Percentiles rank a stretch among this genome's conserved stretches.
Evolutionary conservation across 2,113 vertebrate genomes (phyloP).

Genomic region (Dicentrarchus labrax): DNA sequence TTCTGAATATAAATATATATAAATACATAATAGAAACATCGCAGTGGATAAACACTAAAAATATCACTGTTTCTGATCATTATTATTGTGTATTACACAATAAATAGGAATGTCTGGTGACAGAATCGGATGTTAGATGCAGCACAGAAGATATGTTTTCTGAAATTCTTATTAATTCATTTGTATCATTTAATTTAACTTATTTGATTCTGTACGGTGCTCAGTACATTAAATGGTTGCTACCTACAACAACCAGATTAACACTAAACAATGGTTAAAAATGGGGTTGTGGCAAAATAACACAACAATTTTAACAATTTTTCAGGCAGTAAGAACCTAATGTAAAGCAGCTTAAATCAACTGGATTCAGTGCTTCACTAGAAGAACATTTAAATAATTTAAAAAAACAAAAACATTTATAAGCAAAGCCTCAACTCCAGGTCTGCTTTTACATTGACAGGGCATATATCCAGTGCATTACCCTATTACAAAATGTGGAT

Average conservation of each 20-base stretch:
- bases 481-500: neutral
- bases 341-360: neutral
- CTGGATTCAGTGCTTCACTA: neutral
- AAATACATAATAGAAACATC: neutral
- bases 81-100: neutral
- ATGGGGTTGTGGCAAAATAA: neutral
- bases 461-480: neutral
- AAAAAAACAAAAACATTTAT: neutral
- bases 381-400: neutral
- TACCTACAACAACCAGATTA: neutral
- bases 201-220: neutral
- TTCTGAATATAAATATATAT: neutral
- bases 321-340: neutral
- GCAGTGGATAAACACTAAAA: neutral
- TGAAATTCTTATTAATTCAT: too few relatives aligned
- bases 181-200: too few relatives aligned
- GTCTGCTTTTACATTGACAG: slow-evolving; percentile 6
- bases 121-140: neutral
- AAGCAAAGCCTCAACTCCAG: neutral
- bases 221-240: neutral
- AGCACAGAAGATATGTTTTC: too few relatives aligned
- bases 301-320: neutral
- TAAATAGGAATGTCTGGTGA: neutral
- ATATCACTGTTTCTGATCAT: slow-evolving; percentile 3
- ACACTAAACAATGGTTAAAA: neutral